These are phyloP conservation scores for Sorex fumeus DNA, from an alignment of 2,113 vertebrate species.

Conservation along the genomic window DNA sequence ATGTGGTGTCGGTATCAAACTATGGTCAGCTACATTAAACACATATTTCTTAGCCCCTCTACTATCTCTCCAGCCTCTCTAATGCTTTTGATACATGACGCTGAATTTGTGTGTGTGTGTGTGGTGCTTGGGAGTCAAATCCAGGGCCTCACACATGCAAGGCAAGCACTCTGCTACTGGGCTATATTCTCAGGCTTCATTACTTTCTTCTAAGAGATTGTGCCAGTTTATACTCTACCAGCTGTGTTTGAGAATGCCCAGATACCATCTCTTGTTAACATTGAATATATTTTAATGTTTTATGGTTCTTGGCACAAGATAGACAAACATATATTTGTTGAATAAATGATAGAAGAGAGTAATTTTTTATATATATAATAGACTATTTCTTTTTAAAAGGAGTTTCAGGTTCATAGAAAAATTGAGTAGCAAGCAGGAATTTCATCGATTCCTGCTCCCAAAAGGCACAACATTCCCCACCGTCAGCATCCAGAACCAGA, in stretches of 20 bases:
- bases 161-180: no score
- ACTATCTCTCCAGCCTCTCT: no score
- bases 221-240: constrained; percentile 29
- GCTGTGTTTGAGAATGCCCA: constrained; percentile 51
- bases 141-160: background rate
- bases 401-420: constrained; percentile 53
- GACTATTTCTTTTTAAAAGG: constrained; percentile 31
- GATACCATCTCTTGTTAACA: background rate
- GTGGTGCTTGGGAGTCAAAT: background rate
- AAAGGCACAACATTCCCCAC: background rate
- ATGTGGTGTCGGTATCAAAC: background rate
- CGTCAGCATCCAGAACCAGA: background rate
- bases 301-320: constrained; percentile 26
- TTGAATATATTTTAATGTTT: constrained; percentile 54
- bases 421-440: constrained; percentile 36
- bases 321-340: constrained; percentile 43
- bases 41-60: no score
- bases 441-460: background rate
- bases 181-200: background rate
- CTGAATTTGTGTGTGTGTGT: background rate
- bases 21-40: no score
- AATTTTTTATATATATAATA: background rate
- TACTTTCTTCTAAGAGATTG: constrained; percentile 45
- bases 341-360: constrained; percentile 53
- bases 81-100: background rate